Evolutionary conservation across 2,113 vertebrate genomes (phyloP).

Genomic region (Probosciger aterrimus): DNA sequence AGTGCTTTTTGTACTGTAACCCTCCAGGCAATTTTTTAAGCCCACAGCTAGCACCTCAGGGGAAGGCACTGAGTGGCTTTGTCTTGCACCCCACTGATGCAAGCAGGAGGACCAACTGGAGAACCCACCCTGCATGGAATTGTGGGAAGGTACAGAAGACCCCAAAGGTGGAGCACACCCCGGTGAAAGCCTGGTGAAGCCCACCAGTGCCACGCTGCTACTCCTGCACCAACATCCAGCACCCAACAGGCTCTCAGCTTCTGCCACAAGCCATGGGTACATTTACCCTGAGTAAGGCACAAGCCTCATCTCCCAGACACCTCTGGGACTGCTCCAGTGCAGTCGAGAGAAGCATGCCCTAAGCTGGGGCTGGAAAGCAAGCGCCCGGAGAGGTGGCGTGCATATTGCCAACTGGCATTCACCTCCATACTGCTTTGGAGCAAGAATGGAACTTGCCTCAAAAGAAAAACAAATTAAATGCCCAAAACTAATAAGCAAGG

Average conservation of each 20-base stretch:
- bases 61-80: background rate
- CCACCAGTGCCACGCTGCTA: background rate
- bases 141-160: background rate
- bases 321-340: background rate
- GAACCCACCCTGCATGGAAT: background rate
- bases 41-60: background rate
- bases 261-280: rapidly evolving
- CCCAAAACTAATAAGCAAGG: slow-evolving; percentile 62
- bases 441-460: slow-evolving; percentile 58
- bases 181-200: background rate
- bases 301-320: too few relatives aligned
- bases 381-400: rapidly evolving
- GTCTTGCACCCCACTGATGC: background rate
- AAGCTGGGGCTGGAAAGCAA: background rate
- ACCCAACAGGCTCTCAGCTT: rapidly evolving
- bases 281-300: background rate
- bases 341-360: background rate
- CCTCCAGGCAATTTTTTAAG: rapidly evolving
- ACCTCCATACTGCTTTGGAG: slow-evolving; percentile 38
- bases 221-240: background rate
- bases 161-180: too few relatives aligned
- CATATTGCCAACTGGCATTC: slow-evolving; percentile 32
- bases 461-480: slow-evolving; percentile 68
- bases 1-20: background rate
- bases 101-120: rapidly evolving